Evolutionary conservation across 1,140 invertebrate species (phyloP).

Genomic region (Drosophila biarmipes): DNA sequence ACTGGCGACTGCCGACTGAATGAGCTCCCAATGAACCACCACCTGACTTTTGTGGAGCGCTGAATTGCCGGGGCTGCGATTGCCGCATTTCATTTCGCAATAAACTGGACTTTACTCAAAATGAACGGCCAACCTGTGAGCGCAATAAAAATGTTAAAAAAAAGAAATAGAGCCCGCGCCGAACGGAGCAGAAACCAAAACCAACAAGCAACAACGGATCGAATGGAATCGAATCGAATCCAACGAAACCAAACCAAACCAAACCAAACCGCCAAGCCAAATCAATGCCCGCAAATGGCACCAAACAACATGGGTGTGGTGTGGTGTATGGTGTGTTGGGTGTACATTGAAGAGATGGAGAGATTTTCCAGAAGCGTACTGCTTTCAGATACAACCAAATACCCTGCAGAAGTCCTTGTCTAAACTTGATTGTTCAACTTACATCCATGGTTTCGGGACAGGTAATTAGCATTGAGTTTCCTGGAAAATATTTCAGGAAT

Average conservation of each 20-base stretch:
- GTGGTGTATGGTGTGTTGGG: not conserved
- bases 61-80: slow-evolving; percentile 3
- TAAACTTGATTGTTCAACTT: not conserved
- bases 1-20: not conserved
- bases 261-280: slow-evolving; percentile 66
- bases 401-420: slow-evolving; percentile 7
- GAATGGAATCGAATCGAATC: slow-evolving; percentile 35
- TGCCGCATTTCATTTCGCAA: slow-evolving; percentile 62
- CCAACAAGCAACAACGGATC: slow-evolving; percentile 43
- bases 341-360: slow-evolving; percentile 34
- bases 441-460: too few relatives aligned
- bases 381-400: slow-evolving; percentile 4
- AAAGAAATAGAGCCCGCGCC: slow-evolving; percentile 7
- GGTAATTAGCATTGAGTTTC: not conserved
- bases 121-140: slow-evolving; percentile 36
- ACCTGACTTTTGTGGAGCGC: slow-evolving; percentile 3
- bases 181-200: slow-evolving; percentile 34
- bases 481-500: not conserved
- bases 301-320: slow-evolving; percentile 49
- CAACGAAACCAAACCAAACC: slow-evolving; percentile 22
- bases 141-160: slow-evolving; percentile 58
- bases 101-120: slow-evolving; percentile 61
- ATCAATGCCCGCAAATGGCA: slow-evolving; percentile 70
- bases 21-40: slow-evolving; percentile 9
- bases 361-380: slow-evolving; percentile 16